These are phyloP conservation scores for Heliconius erato DNA, from an alignment of 2,888 invertebrate genomes.

Conservation along the genomic window DNA sequence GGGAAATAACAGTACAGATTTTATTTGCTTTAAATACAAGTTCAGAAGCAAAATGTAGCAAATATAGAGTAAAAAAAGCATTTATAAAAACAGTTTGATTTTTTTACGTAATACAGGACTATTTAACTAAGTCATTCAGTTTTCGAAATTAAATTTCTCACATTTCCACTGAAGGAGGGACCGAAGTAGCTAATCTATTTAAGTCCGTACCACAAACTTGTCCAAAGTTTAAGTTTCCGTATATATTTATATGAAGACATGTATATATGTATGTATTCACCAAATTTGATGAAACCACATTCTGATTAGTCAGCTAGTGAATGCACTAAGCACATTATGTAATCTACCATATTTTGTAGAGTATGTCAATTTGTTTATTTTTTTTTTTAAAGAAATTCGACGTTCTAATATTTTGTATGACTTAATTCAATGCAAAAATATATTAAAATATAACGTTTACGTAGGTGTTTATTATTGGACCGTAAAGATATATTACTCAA, in stretches of 20 bases:
- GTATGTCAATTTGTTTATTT: too few relatives aligned
- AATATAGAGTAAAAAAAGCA: background rate
- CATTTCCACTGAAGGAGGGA: background rate
- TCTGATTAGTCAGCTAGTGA: background rate
- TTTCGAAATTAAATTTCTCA: background rate
- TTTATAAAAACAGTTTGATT: background rate
- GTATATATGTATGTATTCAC: background rate
- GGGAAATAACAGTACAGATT: background rate
- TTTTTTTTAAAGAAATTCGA: too few relatives aligned
- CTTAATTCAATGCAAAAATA: background rate
- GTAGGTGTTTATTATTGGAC: too few relatives aligned
- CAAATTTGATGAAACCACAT: background rate
- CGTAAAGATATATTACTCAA: too few relatives aligned
- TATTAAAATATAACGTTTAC: too few relatives aligned
- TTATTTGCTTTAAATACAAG: background rate
- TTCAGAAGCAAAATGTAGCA: too few relatives aligned
- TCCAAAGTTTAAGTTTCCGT: background rate
- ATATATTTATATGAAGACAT: background rate
- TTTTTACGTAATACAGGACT: background rate
- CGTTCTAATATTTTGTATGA: background rate
- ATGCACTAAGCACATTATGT: background rate
- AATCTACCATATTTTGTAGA: too few relatives aligned
- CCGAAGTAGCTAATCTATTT: slow-evolving; percentile 16
- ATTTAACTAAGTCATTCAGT: background rate
- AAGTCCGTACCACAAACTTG: slow-evolving; percentile 17